Evolutionary conservation across 2,797 vertebrate genomes (phyloP), one percentile per base, ranked within the genome.

Genomic region (Spinus olivaceus): DNA sequence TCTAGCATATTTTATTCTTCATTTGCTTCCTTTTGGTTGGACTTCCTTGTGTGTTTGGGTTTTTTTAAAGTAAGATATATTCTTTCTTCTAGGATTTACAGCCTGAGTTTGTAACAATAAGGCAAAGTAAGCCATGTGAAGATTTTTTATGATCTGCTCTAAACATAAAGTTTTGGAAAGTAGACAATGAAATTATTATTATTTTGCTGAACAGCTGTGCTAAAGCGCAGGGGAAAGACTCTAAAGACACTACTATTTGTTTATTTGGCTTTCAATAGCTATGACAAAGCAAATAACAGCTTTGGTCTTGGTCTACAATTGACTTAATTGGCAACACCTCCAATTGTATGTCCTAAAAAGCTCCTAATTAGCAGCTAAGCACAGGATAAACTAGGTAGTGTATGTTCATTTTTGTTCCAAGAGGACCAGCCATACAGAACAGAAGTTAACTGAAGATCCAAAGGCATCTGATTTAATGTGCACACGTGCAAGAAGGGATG

Each of bases 111-210:
- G 46, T 85, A 93, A 95, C 83, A 91, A 97, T 96, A 94, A 96
- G 79, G 72, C 84, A 91, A 95, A 95, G 92, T 92, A 97, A 94
- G 89, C 53, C 86, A 71, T 78, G 84, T 87, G 74, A 86, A 95
- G 81, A 44, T 46, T 72, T 87, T 94, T 93, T 92, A 91, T 39
- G 30, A 97, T 96, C 95, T 94, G 83, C 73, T 96, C 93, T 95
- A 96, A 93, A 94, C 87, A 85, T 90, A 92, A 87, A 89, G 85
- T 87, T 97, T 94, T 92, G 96, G 94, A 94, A 95, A 94, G 90
- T 12, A 97, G 95, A 95, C 92, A 95, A 94, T 87, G 72, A 86
- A 97, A 97, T 97, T 96, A 95, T 96, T 96, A 96, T 92, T 96
- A 95, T 96, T 97, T 89, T 88, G 76, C 71, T 63, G 53, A 92